phyloP scores from a whole-genome alignment of 2,888 invertebrate species.

The Torymus tubicola region DNA sequence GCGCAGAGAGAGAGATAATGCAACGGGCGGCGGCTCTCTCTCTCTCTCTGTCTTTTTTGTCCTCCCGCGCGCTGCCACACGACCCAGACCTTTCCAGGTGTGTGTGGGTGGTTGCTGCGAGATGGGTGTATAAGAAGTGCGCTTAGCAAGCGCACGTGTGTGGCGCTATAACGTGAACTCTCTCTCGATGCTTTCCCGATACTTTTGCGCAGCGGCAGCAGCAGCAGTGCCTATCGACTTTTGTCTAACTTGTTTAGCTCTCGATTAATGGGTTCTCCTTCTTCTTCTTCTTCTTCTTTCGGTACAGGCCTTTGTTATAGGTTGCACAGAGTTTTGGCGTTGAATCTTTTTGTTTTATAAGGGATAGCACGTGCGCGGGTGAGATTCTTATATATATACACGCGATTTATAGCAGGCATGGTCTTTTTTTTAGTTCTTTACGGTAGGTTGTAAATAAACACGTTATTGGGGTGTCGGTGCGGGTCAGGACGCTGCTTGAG shows the following conservation, averaged over 20 bases:
- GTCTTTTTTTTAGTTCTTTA: too few species aligned
- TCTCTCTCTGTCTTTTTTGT: neutral
- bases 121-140: too few species aligned
- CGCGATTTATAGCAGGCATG: too few species aligned
- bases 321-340: too few species aligned
- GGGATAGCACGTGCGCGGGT: too few species aligned
- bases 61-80: conserved; percentile 2
- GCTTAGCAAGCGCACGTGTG: neutral
- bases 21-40: neutral
- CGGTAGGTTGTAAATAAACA: too few species aligned
- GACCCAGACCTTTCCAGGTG: conserved; percentile 48
- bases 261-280: conserved; percentile 3
- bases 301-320: neutral
- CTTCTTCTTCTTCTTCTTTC: neutral
- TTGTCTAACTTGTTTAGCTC: conserved; percentile 12
- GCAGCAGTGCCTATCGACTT: conserved; percentile 4
- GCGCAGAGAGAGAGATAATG: neutral
- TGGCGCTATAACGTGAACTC: too few species aligned
- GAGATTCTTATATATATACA: too few species aligned
- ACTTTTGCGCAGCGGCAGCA: conserved; percentile 21
- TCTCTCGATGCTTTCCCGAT: conserved; percentile 23
- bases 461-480: too few species aligned
- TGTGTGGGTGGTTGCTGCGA: neutral
- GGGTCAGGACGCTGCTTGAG: too few species aligned
- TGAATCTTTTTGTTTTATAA: too few species aligned